Base-by-base conservation (phyloP, 2,888 invertebrate species). In the Oscheius sp. region DNA sequence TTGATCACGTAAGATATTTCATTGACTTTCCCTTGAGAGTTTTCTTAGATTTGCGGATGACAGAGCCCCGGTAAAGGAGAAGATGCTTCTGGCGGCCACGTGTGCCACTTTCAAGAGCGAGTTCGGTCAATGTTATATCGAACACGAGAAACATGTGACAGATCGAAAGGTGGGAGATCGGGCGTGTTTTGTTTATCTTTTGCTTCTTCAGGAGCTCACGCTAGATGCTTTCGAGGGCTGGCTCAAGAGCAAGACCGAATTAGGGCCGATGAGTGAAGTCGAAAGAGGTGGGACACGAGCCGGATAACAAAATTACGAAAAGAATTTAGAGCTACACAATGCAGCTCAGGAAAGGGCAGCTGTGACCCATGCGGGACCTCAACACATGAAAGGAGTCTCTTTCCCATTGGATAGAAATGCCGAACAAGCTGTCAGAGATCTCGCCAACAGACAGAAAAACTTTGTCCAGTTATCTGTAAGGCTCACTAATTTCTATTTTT, bases 51-150 rank as follows among this genome's bases (percentile, higher is more conserved):
- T 96, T 95, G 94, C 94, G 0, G 98, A 98, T 0, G 98, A 98
- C 88, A 92, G 92, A 72, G 94, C 96, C 0, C 92, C 94, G 0
- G 93, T 97, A 2, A 91, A 97, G 73, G 93, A 95, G 87, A 99
- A 99, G 90, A 98, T 99, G 98, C 91, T 99, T 69, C 96, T 96
- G 87, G 98, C 98, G 0, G 96, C 96, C 0, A 98, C 97, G 0
- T 95, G 96, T 90, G 95, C 98, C 0, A 99, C 98, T 0, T 91
- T 99, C 35, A 99, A 97, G 89, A 93, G 93, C 87, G 96, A 97
- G 89, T 99, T 99, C 90, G 66, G 98, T 0, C 93, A 94, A 5
- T 93, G 94, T 0, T 94, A 94, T 86, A 95, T 99, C 56, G 94
- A 94, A 86, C 95, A 96, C 89, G 99, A 99, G 90, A 90, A 96